Conservation (phyloP, 1,140 invertebrate genomes). For the Diprion similis region DNA sequence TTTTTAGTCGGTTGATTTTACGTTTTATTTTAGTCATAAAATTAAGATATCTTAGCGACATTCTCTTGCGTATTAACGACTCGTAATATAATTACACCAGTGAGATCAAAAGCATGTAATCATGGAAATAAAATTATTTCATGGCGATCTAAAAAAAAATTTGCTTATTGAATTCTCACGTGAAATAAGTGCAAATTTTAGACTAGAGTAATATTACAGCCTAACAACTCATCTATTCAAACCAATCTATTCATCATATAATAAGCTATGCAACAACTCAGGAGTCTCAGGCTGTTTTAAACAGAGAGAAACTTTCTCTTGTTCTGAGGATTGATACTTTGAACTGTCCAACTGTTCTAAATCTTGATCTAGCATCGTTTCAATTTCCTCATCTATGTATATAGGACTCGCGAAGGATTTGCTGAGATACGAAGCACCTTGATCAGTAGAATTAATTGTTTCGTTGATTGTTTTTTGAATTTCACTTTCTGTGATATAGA, state of each 20-base stretch:
- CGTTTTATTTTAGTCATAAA: neutral
- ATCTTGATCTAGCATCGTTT: conserved; percentile 52
- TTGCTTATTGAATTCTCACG: neutral
- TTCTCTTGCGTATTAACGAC: neutral
- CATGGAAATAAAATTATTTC: conserved; percentile 6
- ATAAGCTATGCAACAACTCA: conserved; percentile 50
- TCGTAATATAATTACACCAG: neutral
- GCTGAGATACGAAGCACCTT: conserved; percentile 40
- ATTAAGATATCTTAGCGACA: neutral
- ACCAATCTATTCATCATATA: conserved; percentile 48
- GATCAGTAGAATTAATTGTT: conserved; percentile 47
- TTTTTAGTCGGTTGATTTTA: too few relatives aligned
- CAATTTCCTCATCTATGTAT: conserved; percentile 54
- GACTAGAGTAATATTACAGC: too few relatives aligned
- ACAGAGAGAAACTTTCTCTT: conserved; percentile 49
- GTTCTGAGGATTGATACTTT: conserved; percentile 40
- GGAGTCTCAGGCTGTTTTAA: conserved; percentile 55
- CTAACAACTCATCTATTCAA: neutral
- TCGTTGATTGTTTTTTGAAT: conserved; percentile 53
- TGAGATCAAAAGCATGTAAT: conserved; percentile 5
- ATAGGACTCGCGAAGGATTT: conserved; percentile 51
- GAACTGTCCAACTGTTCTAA: conserved; percentile 42
- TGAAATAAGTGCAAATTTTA: too few relatives aligned
- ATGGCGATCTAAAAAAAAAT: neutral
- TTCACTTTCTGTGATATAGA: conserved; percentile 52